Percentiles rank a stretch among this genome's conserved stretches.
phyloP scores from a whole-genome alignment of 2,797 vertebrate species.

The Xenopus petersii region DNA sequence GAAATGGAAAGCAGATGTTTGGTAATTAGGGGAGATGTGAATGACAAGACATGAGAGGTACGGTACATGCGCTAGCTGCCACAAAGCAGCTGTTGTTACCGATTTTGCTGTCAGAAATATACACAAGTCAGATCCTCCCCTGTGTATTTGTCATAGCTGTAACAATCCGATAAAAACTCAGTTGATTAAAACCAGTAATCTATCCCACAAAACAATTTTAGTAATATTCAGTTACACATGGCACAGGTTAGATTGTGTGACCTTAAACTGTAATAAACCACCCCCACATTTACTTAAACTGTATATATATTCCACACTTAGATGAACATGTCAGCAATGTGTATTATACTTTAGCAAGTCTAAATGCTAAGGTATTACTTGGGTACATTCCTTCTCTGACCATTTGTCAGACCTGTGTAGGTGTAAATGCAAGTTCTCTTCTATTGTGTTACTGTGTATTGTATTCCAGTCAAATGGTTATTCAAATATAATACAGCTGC shows the following conservation, averaged over 20 bases:
- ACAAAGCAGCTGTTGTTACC: conserved; percentile 90
- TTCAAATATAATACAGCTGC: no score
- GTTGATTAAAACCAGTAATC: conserved; percentile 80
- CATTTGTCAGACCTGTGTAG: no score
- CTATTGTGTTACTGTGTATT: no score
- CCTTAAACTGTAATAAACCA: conserved; percentile 40
- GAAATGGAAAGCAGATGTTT: conserved; percentile 98
- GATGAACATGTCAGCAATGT: conserved; percentile 10
- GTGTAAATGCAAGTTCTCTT: no score
- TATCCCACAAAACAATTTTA: conserved; percentile 54
- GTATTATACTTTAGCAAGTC: conserved; percentile 23
- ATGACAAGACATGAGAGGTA: conserved; percentile 95
- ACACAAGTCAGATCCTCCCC: conserved; percentile 90
- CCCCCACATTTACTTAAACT: not conserved
- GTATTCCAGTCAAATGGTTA: no score
- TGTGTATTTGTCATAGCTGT: conserved; percentile 70
- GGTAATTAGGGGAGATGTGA: conserved; percentile 99
- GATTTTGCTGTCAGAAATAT: conserved; percentile 88
- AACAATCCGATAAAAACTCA: conserved; percentile 82
- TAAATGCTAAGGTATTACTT: conserved; percentile 37
- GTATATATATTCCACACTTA: conserved; percentile 5
- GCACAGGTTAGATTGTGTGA: conserved; percentile 31
- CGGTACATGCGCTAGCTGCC: conserved; percentile 84
- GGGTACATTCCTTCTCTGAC: not conserved
- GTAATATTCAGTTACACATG: conserved; percentile 38